These are phyloP conservation scores for Hemicentrotus pulcherrimus DNA, from an alignment of 35 echinoderm and acorn worm genomes.

Conservation along the genomic window DNA sequence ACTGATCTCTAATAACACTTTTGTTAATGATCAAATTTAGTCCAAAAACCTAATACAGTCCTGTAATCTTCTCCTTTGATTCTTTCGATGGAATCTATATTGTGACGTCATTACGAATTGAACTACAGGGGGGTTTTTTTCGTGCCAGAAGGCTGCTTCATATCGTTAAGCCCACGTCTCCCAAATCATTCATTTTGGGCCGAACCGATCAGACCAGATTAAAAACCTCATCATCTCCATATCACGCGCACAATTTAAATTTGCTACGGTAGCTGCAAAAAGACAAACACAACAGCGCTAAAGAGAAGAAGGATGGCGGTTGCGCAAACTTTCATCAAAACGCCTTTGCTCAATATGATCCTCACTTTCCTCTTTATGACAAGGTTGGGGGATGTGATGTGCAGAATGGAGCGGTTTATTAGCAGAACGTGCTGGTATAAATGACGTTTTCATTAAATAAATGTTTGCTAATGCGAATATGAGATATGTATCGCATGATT, in stretches of 20 bases:
- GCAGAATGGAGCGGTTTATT: not conserved
- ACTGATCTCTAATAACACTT: no score
- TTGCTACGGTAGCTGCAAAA: not conserved
- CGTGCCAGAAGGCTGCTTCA: not conserved
- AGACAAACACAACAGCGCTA: not conserved
- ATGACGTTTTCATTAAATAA: conserved; percentile 20
- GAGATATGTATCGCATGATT: conserved; percentile 3
- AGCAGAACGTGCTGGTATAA: not conserved
- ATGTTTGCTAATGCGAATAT: conserved; percentile 19
- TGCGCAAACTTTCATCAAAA: not conserved
- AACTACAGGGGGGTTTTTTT: not conserved
- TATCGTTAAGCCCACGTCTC: not conserved
- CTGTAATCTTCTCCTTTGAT: not conserved
- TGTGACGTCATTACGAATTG: not conserved
- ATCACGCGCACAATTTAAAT: not conserved
- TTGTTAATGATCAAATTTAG: no score
- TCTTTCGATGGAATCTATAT: not conserved
- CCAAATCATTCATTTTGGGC: not conserved
- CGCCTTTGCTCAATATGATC: not conserved
- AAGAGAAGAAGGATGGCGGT: not conserved
- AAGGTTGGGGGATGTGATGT: not conserved
- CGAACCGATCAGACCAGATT: not conserved
- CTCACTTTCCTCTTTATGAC: not conserved
- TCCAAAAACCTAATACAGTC: no score
- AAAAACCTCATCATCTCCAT: not conserved